Percentiles rank a stretch among this genome's conserved stretches.
Conservation (phyloP, 2,888 invertebrate species). For the Iphiclides podalirius region DNA sequence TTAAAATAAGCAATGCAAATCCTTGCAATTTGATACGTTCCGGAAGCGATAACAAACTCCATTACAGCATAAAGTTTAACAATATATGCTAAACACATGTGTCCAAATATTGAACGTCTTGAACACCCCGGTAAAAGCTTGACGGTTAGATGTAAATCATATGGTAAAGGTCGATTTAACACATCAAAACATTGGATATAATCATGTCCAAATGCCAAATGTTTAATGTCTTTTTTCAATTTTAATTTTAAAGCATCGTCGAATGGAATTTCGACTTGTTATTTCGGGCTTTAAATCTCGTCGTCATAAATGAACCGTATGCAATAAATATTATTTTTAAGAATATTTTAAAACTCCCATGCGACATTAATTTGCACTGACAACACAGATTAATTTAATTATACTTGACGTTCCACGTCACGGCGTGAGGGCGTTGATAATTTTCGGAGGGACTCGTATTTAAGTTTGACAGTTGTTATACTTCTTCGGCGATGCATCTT, state of each 20-base stretch:
- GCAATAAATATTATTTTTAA: too few species aligned
- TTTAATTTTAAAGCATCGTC: too few species aligned
- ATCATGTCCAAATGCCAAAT: not conserved
- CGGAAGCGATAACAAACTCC: conserved; percentile 3
- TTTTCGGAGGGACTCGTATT: not conserved
- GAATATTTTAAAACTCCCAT: not conserved
- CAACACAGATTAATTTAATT: not conserved
- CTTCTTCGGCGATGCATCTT: not conserved
- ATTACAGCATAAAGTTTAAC: not conserved
- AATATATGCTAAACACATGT: conserved; percentile 1
- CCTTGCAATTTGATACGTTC: conserved; percentile 12
- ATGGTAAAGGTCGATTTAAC: not conserved
- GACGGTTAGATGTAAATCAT: not conserved
- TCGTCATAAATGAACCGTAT: too few species aligned
- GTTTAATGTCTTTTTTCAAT: not conserved
- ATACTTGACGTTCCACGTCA: not conserved
- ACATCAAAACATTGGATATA: not conserved
- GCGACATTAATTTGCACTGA: not conserved
- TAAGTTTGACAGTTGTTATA: conserved; percentile 11
- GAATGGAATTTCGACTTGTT: too few species aligned
- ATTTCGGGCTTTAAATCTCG: too few species aligned
- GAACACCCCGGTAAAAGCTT: not conserved
- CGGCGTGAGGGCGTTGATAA: not conserved
- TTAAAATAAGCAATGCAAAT: conserved; percentile 19
- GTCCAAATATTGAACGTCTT: conserved; percentile 3